Percentiles rank a stretch among this genome's conserved stretches.
Conservation (phyloP, 2,888 invertebrate genomes). For the Acleris laterana region DNA sequence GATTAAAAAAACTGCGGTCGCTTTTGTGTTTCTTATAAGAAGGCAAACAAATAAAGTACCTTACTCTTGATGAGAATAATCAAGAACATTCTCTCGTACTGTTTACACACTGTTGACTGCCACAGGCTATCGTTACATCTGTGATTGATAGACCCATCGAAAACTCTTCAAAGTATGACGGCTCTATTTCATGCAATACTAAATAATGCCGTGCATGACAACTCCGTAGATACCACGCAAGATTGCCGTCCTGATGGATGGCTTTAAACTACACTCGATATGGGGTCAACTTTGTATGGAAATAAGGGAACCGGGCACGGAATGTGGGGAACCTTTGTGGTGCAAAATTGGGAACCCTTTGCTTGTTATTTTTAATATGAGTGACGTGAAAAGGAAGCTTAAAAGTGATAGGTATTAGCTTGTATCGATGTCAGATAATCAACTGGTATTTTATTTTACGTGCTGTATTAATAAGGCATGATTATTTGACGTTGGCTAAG, state of each 20-base stretch:
- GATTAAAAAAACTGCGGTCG: too few species aligned
- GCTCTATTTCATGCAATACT: constrained; percentile 73
- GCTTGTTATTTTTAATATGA: constrained; percentile 19
- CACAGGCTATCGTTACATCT: constrained; percentile 40
- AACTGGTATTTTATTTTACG: background rate
- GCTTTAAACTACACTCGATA: constrained; percentile 20
- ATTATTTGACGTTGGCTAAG: too few species aligned
- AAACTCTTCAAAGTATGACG: constrained; percentile 57
- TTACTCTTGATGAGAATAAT: background rate
- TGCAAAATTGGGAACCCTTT: constrained; percentile 35
- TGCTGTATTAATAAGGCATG: too few species aligned
- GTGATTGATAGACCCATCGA: constrained; percentile 73
- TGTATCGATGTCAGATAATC: background rate
- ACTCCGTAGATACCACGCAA: constrained; percentile 39
- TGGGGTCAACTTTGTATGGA: too few species aligned
- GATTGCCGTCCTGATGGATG: constrained; percentile 51
- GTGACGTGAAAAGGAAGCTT: constrained; percentile 8
- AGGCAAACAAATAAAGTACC: background rate
- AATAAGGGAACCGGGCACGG: too few species aligned
- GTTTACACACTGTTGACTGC: constrained; percentile 26
- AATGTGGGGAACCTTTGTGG: constrained; percentile 3
- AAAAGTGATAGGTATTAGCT: constrained; percentile 1
- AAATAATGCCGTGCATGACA: constrained; percentile 66
- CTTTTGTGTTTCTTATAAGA: too few species aligned
- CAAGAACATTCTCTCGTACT: background rate